phyloP scores from a whole-genome alignment of 2,113 vertebrate genomes.

The Percopsis transmontana region DNA sequence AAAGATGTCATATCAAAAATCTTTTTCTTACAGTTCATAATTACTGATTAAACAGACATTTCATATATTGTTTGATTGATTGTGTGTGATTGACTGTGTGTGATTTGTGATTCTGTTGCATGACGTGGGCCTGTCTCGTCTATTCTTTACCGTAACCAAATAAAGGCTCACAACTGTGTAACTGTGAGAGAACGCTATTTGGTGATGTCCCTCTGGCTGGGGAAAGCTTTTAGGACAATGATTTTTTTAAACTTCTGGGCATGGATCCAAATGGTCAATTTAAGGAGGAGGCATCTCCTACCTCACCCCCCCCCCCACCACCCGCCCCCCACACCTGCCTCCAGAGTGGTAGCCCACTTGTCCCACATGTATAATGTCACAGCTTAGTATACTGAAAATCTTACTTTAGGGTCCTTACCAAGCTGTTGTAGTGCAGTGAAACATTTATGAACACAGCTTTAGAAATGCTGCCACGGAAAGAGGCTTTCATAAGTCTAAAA shows the following conservation, averaged over 20 bases:
- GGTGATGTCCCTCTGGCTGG: constrained; percentile 42
- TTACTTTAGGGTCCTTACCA: constrained; percentile 45
- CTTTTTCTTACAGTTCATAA: too few species aligned
- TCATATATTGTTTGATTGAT: neutral
- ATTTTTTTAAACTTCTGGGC: constrained; percentile 66
- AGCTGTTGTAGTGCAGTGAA: constrained; percentile 18
- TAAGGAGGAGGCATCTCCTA: constrained; percentile 31
- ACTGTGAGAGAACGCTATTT: constrained; percentile 32
- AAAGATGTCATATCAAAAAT: too few species aligned
- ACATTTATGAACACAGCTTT: constrained; percentile 7
- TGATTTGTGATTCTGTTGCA: constrained; percentile 30
- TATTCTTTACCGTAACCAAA: constrained; percentile 56
- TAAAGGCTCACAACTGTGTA: constrained; percentile 33
- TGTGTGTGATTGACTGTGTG: neutral
- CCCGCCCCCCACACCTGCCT: neutral
- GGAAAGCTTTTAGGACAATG: constrained; percentile 66
- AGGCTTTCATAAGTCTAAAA: too few species aligned
- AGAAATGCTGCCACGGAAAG: constrained; percentile 30
- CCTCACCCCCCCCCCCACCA: neutral
- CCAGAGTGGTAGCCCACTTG: constrained; percentile 30
- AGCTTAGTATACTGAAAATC: constrained; percentile 54
- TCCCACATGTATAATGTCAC: constrained; percentile 30
- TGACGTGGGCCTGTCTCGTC: constrained; percentile 21
- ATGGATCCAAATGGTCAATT: constrained; percentile 56
- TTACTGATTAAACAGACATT: too few species aligned